Evolutionary conservation across 2,888 invertebrate genomes (phyloP).

Genomic region (Amiota mariae): DNA sequence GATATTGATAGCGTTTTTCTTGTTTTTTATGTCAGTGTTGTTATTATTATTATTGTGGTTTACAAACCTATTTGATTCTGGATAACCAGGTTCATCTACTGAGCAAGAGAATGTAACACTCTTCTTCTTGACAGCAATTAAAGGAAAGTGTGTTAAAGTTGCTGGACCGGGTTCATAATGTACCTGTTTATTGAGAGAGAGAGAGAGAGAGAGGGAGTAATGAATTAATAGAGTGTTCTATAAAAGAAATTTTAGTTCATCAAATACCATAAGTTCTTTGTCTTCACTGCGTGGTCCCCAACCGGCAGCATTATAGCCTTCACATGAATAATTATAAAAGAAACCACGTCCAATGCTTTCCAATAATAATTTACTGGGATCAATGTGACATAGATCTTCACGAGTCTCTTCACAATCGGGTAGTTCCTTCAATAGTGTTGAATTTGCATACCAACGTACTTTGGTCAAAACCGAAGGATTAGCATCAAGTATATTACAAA

Average conservation of each 20-base stretch:
- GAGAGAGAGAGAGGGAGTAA: constrained; percentile 22
- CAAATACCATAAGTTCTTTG: constrained; percentile 83
- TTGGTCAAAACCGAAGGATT: constrained; percentile 83
- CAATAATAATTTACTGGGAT: constrained; percentile 88
- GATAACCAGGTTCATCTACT: constrained; percentile 88
- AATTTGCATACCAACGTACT: constrained; percentile 91
- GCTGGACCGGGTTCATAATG: constrained; percentile 88
- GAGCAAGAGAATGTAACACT: constrained; percentile 88
- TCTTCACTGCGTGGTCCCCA: constrained; percentile 88
- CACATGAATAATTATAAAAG: constrained; percentile 95
- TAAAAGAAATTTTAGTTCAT: constrained; percentile 7
- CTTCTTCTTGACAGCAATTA: constrained; percentile 86
- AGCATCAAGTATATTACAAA: constrained; percentile 85
- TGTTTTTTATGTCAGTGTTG: constrained; percentile 33
- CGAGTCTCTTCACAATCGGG: constrained; percentile 80
- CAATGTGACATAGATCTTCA: constrained; percentile 86
- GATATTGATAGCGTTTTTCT: constrained; percentile 32
- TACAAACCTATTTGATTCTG: constrained; percentile 76
- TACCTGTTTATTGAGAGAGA: constrained; percentile 54
- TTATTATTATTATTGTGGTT: constrained; percentile 40
- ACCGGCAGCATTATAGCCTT: constrained; percentile 90
- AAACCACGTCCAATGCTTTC: constrained; percentile 90
- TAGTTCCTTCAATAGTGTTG: constrained; percentile 86
- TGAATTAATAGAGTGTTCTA: background rate
- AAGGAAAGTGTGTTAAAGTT: constrained; percentile 82